phyloP scores from a whole-genome alignment of 2,797 vertebrate species.

The Xenentodon cancila region DNA sequence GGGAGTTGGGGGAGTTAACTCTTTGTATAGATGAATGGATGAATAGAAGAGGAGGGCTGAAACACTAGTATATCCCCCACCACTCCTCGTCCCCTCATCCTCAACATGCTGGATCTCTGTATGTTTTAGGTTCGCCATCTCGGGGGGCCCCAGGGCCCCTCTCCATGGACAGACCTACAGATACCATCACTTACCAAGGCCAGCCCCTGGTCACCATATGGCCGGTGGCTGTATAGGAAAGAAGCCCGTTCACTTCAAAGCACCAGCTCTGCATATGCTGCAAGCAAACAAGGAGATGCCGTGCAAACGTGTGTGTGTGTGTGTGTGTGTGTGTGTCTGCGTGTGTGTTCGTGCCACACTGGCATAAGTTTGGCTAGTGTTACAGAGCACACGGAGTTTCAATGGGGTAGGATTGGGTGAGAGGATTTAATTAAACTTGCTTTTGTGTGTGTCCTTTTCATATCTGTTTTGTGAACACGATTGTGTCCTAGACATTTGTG shows the following conservation, averaged over 20 bases:
- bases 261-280: constrained; percentile 79
- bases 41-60: constrained; percentile 81
- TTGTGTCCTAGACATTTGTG: neutral
- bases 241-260: constrained; percentile 69
- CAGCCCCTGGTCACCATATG: constrained; percentile 85
- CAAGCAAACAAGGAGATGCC: constrained; percentile 65
- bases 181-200: constrained; percentile 85
- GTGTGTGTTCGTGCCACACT: constrained; percentile 29
- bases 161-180: constrained; percentile 74
- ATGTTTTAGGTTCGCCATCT: constrained; percentile 75
- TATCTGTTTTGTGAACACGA: neutral
- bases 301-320: constrained; percentile 54
- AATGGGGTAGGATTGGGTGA: constrained; percentile 69
- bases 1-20: constrained; percentile 82
- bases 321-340: constrained; percentile 28
- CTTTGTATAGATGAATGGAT: constrained; percentile 83
- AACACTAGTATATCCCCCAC: constrained; percentile 81
- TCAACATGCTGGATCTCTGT: constrained; percentile 70
- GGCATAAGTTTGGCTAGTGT: constrained; percentile 69
- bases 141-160: constrained; percentile 71
- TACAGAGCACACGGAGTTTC: constrained; percentile 65
- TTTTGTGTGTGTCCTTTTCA: constrained; percentile 13
- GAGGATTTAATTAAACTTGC: constrained; percentile 68
- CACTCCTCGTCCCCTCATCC: constrained; percentile 23
- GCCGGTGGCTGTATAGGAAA: constrained; percentile 80